A percentile compares a stretch with the other conserved stretches of the same genome.
Evolutionary conservation across 2,797 vertebrate genomes (phyloP).

Genomic region (Pangasius sanitwongsei): DNA sequence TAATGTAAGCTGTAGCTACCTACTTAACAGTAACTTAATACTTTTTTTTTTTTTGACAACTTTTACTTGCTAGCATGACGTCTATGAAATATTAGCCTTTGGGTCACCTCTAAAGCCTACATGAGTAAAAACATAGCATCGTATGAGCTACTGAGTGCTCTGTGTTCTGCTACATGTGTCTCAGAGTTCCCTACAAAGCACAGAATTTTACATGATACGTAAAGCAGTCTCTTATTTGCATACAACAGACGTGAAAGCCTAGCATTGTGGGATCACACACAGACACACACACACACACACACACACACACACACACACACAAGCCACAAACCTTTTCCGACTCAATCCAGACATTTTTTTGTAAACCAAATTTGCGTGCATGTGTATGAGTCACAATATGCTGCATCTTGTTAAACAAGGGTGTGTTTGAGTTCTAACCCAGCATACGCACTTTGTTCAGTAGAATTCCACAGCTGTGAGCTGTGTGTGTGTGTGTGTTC

Average conservation of each 20-base stretch:
- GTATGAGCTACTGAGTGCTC: not conserved
- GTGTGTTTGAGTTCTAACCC: slow-evolving; percentile 73
- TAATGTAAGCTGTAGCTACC: no score
- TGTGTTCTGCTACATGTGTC: not conserved
- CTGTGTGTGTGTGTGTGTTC: not conserved
- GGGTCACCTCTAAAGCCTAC: not conserved
- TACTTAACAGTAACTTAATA: not conserved
- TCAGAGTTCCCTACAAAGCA: not conserved
- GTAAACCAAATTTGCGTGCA: not conserved
- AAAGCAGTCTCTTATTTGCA: not conserved
- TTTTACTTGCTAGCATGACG: not conserved
- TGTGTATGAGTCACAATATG: slow-evolving; percentile 16
- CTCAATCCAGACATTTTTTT: slow-evolving; percentile 60
- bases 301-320: not conserved
- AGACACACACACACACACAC: slow-evolving; percentile 16
- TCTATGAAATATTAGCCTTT: not conserved
- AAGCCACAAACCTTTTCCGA: slow-evolving; percentile 42
- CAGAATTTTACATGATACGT: not conserved
- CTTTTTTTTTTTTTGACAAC: not conserved
- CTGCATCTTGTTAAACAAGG: not conserved
- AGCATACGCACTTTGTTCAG: slow-evolving; percentile 96
- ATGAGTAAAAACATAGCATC: not conserved
- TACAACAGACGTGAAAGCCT: not conserved
- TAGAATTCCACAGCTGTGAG: slow-evolving; percentile 57
- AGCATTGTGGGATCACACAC: not conserved